Conservation (phyloP, 2,888 invertebrate genomes). For the Drosophila trichaetosa region DNA sequence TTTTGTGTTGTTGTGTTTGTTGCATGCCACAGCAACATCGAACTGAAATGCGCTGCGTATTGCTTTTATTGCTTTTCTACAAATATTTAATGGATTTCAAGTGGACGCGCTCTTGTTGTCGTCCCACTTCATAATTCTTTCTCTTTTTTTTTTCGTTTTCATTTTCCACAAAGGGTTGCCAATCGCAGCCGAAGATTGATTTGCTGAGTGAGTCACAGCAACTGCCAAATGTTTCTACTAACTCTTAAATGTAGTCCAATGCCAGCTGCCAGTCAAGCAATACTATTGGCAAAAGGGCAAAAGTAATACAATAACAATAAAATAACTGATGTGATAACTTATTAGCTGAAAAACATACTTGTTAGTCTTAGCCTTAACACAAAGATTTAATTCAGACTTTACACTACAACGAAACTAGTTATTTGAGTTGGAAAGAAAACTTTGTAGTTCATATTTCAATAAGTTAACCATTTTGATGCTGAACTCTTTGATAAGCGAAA, state of each 20-base stretch:
- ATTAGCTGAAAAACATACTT: neutral
- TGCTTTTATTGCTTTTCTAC: conserved; percentile 79
- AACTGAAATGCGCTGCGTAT: conserved; percentile 50
- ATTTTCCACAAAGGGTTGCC: conserved; percentile 51
- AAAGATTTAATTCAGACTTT: neutral
- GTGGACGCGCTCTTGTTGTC: conserved; percentile 76
- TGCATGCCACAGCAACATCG: conserved; percentile 44
- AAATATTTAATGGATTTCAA: conserved; percentile 81
- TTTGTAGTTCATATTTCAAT: neutral
- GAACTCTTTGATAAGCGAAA: neutral
- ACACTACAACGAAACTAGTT: neutral
- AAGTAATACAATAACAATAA: neutral
- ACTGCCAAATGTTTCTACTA: conserved; percentile 28
- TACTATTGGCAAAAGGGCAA: conserved; percentile 3
- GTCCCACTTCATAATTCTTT: conserved; percentile 74
- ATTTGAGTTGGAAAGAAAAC: neutral
- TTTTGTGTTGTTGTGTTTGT: conserved; percentile 56
- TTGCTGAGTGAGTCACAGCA: conserved; percentile 30
- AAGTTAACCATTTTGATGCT: neutral
- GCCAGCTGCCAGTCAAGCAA: conserved; percentile 34
- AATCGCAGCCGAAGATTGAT: conserved; percentile 1
- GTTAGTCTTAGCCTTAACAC: neutral
- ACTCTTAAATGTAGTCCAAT: conserved; percentile 20
- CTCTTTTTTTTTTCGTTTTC: conserved; percentile 11
- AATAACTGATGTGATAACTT: neutral